A percentile compares a stretch with the other conserved stretches of the same genome.
Conservation (phyloP, 2,113 vertebrate genomes). For the Smithornis capensis region DNA sequence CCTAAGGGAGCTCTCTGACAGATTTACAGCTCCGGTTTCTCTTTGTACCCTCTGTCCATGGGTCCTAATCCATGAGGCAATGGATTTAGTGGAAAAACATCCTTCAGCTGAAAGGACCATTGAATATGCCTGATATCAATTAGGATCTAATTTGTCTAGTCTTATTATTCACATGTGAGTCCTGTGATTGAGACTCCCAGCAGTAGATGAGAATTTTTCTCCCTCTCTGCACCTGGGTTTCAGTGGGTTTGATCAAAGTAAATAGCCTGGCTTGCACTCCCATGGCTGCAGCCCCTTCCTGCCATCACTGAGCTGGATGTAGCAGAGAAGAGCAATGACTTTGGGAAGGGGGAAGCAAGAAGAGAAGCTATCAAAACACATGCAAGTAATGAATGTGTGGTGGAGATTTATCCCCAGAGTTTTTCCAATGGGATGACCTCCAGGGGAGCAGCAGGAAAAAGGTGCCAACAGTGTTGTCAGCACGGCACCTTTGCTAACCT, state of each 20-base stretch:
- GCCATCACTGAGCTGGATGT: not conserved
- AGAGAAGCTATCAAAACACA: not conserved
- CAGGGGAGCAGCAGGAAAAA: not conserved
- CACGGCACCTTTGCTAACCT: not conserved
- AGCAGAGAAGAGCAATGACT: not conserved
- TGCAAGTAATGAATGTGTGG: not conserved
- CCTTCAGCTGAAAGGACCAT: not conserved
- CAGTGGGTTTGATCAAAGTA: not conserved
- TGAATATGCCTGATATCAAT: constrained; percentile 23
- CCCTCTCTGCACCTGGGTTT: not conserved
- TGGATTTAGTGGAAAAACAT: constrained; percentile 3
- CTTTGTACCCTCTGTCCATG: not conserved
- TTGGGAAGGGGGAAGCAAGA: not conserved
- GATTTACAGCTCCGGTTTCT: not conserved
- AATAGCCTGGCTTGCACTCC: not conserved
- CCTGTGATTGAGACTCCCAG: not conserved
- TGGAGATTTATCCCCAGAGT: not conserved
- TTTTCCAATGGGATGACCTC: not conserved
- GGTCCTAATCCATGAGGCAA: not conserved
- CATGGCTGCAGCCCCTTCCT: not conserved
- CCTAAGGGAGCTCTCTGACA: not conserved
- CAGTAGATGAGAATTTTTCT: not conserved
- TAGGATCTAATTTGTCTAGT: constrained; percentile 33
- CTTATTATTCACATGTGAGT: constrained; percentile 21
- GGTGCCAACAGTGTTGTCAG: not conserved